Conservation (phyloP, 2,888 invertebrate species). For the Rotaria magnacalcarata region DNA sequence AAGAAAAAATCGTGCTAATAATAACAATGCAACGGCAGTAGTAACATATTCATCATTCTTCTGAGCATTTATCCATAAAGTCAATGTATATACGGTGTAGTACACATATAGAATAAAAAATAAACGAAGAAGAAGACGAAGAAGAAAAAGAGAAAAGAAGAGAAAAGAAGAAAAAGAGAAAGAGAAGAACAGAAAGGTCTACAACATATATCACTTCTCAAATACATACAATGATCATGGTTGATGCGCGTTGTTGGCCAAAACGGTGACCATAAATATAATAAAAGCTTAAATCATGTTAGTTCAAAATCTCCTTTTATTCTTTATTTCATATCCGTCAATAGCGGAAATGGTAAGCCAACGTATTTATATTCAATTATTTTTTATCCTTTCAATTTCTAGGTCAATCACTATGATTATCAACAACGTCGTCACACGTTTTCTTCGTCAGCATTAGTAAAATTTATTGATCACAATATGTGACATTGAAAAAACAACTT, state of each 20-base stretch:
- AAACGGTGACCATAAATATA: background rate
- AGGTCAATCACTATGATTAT: background rate
- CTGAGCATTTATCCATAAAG: background rate
- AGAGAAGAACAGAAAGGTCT: background rate
- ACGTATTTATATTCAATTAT: background rate
- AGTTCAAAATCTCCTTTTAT: background rate
- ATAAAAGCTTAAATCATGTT: background rate
- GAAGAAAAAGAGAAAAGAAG: background rate
- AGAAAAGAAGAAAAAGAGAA: background rate
- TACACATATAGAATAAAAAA: background rate
- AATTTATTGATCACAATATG: background rate
- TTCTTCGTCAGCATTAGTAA: slow-evolving; percentile 8
- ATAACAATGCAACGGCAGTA: background rate
- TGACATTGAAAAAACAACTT: background rate
- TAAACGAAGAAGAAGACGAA: background rate
- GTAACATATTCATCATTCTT: slow-evolving; percentile 7
- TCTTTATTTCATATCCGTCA: background rate
- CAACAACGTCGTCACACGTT: background rate
- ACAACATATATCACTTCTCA: background rate
- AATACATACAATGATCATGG: slow-evolving; percentile 5
- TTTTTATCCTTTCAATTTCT: background rate
- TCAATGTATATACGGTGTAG: background rate
- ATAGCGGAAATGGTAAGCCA: background rate
- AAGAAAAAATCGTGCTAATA: slow-evolving; percentile 25
- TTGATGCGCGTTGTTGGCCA: slow-evolving; percentile 15